These are phyloP conservation scores for Halesus radiatus DNA, from an alignment of 1,140 invertebrate species.

Conservation along the genomic window DNA sequence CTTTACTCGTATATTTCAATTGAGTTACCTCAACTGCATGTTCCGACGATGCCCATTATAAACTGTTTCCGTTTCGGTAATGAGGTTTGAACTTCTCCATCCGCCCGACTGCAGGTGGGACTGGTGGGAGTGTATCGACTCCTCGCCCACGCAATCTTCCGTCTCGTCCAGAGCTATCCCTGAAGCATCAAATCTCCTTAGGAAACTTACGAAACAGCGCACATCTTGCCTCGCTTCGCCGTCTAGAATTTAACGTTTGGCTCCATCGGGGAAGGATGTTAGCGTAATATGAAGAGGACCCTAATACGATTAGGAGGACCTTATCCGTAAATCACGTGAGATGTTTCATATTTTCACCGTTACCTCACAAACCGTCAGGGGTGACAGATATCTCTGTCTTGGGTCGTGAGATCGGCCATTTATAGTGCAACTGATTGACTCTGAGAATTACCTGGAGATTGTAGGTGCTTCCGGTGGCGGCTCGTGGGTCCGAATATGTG, in stretches of 20 bases:
- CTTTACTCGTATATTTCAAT: neutral
- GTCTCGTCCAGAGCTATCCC: neutral
- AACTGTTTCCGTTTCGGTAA: conserved; percentile 7
- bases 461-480: neutral
- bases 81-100: neutral
- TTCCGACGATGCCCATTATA: neutral
- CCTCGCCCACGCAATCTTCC: neutral
- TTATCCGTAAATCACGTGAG: conserved; percentile 13
- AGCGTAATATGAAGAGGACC: conserved; percentile 13
- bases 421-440: neutral
- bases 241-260: conserved; percentile 12
- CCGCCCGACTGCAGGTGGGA: neutral
- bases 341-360: neutral
- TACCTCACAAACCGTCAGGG: neutral
- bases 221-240: conserved; percentile 10
- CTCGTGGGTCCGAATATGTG: too few species aligned
- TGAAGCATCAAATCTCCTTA: neutral
- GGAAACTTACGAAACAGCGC: conserved; percentile 22
- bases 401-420: neutral
- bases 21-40: neutral
- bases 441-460: too few species aligned
- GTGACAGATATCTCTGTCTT: neutral
- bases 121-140: neutral
- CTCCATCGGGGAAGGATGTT: neutral
- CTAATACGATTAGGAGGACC: conserved; percentile 29